A percentile compares a stretch with the other conserved stretches of the same genome.
These are phyloP conservation scores for Chydorus sphaericus DNA, from an alignment of 2,888 invertebrate genomes.

Conservation along the genomic window DNA sequence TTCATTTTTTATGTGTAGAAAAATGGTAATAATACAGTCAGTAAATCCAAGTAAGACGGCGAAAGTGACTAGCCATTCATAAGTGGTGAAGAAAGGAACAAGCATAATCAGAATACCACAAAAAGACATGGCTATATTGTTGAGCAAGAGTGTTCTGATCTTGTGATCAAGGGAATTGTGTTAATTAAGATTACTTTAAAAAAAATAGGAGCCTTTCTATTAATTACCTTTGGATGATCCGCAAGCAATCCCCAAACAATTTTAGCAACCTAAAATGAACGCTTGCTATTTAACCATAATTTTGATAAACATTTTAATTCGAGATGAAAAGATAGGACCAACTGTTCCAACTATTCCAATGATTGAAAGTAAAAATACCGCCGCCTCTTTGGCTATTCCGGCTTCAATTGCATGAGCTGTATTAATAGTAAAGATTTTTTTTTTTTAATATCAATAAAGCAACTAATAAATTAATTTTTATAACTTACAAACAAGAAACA, in stretches of 20 bases:
- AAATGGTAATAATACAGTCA: no score
- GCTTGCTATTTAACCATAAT: no score
- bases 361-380: neutral
- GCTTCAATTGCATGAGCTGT: neutral
- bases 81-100: slow-evolving; percentile 48
- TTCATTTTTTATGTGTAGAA: neutral
- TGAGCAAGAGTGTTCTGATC: slow-evolving; percentile 61
- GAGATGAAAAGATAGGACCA: no score
- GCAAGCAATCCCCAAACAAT: no score
- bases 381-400: neutral
- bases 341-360: neutral
- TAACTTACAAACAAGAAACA: slow-evolving; percentile 46
- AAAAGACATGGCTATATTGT: slow-evolving; percentile 71
- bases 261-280: neutral
- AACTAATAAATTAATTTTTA: neutral
- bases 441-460: neutral
- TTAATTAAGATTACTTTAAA: no score
- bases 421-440: no score
- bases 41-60: slow-evolving; percentile 74
- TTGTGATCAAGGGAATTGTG: no score
- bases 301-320: neutral
- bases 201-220: neutral
- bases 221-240: neutral
- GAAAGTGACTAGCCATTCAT: slow-evolving; percentile 57
- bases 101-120: slow-evolving; percentile 78